Evolutionary conservation across 2,797 vertebrate genomes (phyloP).

Genomic region (Falco novaeseelandiae): DNA sequence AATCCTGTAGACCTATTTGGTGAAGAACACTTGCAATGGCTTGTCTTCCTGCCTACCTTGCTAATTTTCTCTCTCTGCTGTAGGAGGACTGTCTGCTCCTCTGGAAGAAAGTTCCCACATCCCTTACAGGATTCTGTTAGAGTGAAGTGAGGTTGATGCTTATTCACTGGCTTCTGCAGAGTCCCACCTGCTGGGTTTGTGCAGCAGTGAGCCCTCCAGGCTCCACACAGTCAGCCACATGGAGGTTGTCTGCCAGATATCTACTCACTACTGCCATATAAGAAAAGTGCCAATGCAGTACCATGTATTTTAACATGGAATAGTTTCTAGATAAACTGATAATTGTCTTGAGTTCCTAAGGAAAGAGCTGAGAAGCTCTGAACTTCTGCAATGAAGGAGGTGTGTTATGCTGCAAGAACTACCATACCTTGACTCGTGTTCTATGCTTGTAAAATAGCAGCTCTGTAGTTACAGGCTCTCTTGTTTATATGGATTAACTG

Average conservation of each 20-base stretch:
- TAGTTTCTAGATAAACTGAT: neutral
- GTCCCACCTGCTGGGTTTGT: neutral
- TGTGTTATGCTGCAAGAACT: neutral
- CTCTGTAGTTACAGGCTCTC: neutral
- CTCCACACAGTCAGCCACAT: neutral
- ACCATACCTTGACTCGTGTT: neutral
- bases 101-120: neutral
- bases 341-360: neutral
- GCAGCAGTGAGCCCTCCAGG: neutral
- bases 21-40: neutral
- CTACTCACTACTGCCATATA: fast-evolving
- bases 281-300: neutral
- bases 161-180: neutral
- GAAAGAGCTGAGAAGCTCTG: neutral
- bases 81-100: neutral
- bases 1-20: neutral
- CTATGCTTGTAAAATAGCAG: neutral
- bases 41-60: neutral
- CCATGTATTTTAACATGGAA: neutral
- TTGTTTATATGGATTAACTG: slow-evolving; percentile 46
- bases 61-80: neutral
- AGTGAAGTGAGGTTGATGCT: neutral
- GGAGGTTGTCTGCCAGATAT: neutral
- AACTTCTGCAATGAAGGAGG: neutral
- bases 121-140: neutral